Conservation (phyloP, 1,140 invertebrate species). For the Bombus haemorrhoidalis region DNA sequence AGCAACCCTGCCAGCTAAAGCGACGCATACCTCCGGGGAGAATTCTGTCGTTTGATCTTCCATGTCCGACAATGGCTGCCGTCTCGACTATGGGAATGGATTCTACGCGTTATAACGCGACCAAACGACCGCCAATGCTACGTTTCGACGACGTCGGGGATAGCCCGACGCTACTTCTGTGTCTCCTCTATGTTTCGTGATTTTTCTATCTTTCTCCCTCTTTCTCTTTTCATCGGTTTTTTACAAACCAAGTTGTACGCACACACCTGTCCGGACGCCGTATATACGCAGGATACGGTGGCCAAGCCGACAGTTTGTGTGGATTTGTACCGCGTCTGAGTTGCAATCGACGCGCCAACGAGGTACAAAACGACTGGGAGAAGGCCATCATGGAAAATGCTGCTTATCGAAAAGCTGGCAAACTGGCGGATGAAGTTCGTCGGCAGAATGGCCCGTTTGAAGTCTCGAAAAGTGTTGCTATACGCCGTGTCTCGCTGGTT, state of each 20-base stretch:
- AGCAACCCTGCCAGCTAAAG: slow-evolving; percentile 50
- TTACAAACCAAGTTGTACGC: background rate
- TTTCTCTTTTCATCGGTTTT: background rate
- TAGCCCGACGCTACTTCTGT: too few species aligned
- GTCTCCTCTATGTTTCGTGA: too few species aligned
- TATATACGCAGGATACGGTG: background rate
- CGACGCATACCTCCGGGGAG: slow-evolving; percentile 60
- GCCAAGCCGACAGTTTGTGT: background rate
- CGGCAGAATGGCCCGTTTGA: background rate
- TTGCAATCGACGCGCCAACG: background rate
- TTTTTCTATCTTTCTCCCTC: too few species aligned
- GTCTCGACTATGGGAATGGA: slow-evolving; percentile 35
- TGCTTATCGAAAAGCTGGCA: background rate
- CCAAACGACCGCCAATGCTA: slow-evolving; percentile 46
- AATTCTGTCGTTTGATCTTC: slow-evolving; percentile 69
- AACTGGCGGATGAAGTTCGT: background rate
- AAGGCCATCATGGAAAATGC: background rate
- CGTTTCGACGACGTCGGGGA: slow-evolving; percentile 24
- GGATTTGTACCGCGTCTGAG: background rate
- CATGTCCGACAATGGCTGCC: slow-evolving; percentile 59
- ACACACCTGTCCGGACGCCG: background rate
- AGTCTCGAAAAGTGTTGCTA: background rate
- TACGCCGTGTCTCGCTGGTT: background rate
- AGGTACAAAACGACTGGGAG: background rate
- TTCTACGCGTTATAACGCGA: slow-evolving; percentile 43